Evolutionary conservation across 2,797 vertebrate genomes (phyloP), one percentile per base, ranked within the genome.

Genomic region (Sitta carolinensis): DNA sequence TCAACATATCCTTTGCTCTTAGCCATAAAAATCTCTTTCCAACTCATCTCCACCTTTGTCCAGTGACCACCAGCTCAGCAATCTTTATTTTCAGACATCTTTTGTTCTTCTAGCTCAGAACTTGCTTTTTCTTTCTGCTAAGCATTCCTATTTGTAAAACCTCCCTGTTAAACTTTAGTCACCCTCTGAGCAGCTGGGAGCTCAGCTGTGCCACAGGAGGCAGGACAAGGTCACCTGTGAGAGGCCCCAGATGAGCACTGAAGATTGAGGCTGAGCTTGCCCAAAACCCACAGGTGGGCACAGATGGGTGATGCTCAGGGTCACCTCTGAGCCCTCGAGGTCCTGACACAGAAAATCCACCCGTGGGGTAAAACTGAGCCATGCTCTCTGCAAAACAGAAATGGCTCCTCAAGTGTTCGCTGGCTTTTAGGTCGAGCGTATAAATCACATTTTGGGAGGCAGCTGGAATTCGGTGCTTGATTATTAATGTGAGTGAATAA

Each of bases 401-500:
- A 23, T 3, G 11, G 18, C 3, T 59, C 23, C 61, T 57, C 48
- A 50, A 79, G 36, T 11, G 11, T 79, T 54, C 84, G 25, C 27
- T 73, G 25, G 30, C 55, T 76, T 67, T n/a, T 29, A 79, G 63
- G 34, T 32, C 10, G 74, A 89, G 59, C 17, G 18, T 63, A 20
- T 26, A 92, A 92, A 87, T 40, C 50, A 4, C 21, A 61, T 80
- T 91, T 61, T 22, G 38, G 47, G 23, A 92, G 30, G 48, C 3
- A 80, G 30, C 40, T 83, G 77, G 64, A 89, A 83, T 83, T n/a
- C 45, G 7, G 13, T n/a, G 55, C 93, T 93, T 78, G 84, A 89
- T 94, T 91, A 94, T 80, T 93, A 95, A 91, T 89, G 81, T 87
- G 88, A 83, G 92, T 96, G 97, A 96, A 97, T 97, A 95, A 95